Evolutionary conservation across 2,113 vertebrate species (phyloP), one percentile per base, ranked within the genome.

Genomic region (Thunnus maccoyii): DNA sequence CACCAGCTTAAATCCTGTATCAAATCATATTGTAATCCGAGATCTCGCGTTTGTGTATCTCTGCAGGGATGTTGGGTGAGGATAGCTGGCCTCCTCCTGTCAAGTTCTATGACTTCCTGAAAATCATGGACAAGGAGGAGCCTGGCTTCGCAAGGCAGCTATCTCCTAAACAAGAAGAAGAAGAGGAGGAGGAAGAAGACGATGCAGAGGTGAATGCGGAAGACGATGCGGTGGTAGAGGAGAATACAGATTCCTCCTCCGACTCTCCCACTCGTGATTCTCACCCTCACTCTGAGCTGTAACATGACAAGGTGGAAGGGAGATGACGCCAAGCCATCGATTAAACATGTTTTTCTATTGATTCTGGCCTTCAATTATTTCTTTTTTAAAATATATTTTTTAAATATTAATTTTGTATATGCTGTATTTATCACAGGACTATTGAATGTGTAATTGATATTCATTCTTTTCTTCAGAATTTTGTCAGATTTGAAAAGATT

Each of bases 21-120:
- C 3, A 9, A 11, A 18, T 41, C 14, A 20, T 22, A 3, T 20
- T 54, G 7, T 58, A 47, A 12, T 70, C 11, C 7, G 1, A 51
- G 11, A 2, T 80, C 0, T 32, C 50, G 8, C 7, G 36, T 55
- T 30, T 67, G 3, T 83, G 0, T 15, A 8, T 63, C 36, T 76
- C 58, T 51, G 27, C 71, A 99, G 98, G 94, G 72, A 84, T 86
- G 78, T 90, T 99, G 87, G 92, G 94, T 6, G 94, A 94, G 17
- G 92, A 95, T 14, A 90, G 93, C 17, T 98, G 97, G 97, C 95
- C 89, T 58, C 97, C 98, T 10, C 91, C 94, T 4, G 94, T 95
- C 32, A 94, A 96, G 0, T 96, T 97, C 44, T 96, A 96, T 0
- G 82, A 99, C 87, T 98, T 99, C 85, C 95, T 99, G 16, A 94